A percentile compares a stretch with the other conserved stretches of the same genome.
Evolutionary conservation across 2,113 vertebrate species (phyloP).

Genomic region (Charadrius vociferus): DNA sequence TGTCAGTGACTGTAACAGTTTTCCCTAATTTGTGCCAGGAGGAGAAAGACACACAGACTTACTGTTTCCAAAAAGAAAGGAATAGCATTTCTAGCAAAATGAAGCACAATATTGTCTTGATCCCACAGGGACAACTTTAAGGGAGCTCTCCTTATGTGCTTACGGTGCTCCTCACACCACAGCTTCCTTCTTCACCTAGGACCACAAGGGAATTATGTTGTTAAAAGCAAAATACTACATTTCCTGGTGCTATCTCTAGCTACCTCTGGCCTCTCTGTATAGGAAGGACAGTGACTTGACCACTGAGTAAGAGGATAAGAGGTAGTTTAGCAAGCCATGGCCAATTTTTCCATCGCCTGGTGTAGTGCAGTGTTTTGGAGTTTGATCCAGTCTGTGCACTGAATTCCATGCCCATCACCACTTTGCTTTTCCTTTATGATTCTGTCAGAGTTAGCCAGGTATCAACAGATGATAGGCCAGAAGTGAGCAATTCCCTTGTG

Average conservation of each 20-base stretch:
- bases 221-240: not conserved
- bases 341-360: not conserved
- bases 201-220: not conserved
- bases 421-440: constrained; percentile 15
- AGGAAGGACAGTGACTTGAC: not conserved
- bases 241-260: not conserved
- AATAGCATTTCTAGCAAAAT: not conserved
- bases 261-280: not conserved
- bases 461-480: not conserved
- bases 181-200: not conserved
- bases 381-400: not conserved
- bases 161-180: not conserved
- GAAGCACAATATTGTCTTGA: not conserved
- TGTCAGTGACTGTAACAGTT: not conserved
- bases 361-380: not conserved
- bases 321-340: not conserved
- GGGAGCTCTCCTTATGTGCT: not conserved
- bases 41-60: not conserved
- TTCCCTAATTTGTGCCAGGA: not conserved
- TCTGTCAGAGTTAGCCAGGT: constrained; percentile 18
- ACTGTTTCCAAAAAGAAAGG: not conserved
- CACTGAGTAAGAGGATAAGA: not conserved
- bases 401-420: not conserved
- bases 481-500: not conserved
- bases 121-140: not conserved